Evolutionary conservation across 92 coral and sea anemone species (phyloP), one percentile per base, ranked within the genome.

Genomic region (Actinernus sp.): DNA sequence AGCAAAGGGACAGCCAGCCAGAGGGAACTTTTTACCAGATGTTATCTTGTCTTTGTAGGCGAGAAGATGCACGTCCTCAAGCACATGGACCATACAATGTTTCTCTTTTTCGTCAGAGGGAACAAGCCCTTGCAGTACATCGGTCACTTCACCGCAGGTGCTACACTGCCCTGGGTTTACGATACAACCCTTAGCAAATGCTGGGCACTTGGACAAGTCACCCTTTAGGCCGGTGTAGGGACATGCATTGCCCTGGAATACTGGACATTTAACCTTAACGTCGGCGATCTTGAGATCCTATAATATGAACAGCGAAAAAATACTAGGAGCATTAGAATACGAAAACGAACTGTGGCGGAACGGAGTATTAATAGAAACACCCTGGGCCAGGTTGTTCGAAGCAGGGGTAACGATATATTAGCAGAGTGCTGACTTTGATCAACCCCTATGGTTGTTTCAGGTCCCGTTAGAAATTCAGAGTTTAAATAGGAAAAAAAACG

Each of bases 121-220:
- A 20, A 61, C 37, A 10, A 61, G n/a, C 46, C 52, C 40, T 5
- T 36, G 52, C 4, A 61, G 54, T 26, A 61, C 37, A 13, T 61
- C 68, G 4, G 68, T 61, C 22, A 61, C 68, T 26, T 61, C 52
- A 2, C 68, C 68, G 10, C 40, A 25, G 14, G 53, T 61, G 14
- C 45, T 40, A n/a, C 68, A 61, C 29, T 61, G 68, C 2, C 54
- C 68, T 1, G 55, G 38, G 4, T 40, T 61, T 0, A 61, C 68
- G 81, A 92, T 69, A 81, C 54, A 26, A 60, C 98, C 98, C 84
- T 88, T 63, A 73, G 88, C 71, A 84, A 92, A 19, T 84, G 88
- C 39, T 62, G 71, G 19, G 73, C 65, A 63, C 39, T 62, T 61
- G 73, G 55, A 58, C 16, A 33, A 18, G 25, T 48, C 62, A 32